Evolutionary conservation across 2,888 invertebrate species (phyloP), one percentile per base, ranked within the genome.

Genomic region (Caenorhabditis uteleia): DNA sequence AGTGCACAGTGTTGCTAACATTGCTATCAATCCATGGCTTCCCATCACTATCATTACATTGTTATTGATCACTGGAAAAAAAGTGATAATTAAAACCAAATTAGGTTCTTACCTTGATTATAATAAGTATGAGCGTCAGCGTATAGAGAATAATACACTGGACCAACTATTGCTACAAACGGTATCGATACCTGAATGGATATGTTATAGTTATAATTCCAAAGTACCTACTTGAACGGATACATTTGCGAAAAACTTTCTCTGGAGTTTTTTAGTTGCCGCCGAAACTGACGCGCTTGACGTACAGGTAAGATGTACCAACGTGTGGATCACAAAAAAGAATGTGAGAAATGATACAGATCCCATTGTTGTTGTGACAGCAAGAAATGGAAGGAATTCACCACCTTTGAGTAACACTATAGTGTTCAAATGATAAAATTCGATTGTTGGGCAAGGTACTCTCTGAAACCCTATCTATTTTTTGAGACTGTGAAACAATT

Each of bases 381-480:
- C 43, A 21, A 23, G 38, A 16, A 60, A 54, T 27, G 60, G 53
- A 4, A 49, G 38, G 2, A 44, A n/a, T 25, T 60, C 54, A n/a
- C 50, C 60, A 20, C 54, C 49, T 27, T 43, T 46, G 14, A 60
- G 23, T 4, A 60, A 45, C 5, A 49, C 60, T 29, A 47, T 51
- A 10, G 51, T 45, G 25, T 48, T 51, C 3, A 29, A 20, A 8
- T 48, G 34, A 31, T 27, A 54, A 31, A 60, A 60, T 25, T 59
- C 59, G 18, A 53, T 43, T 8, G 59, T 59, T 12, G 59, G 59
- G 18, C 59, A 59, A 8, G 51, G 53, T 14, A 53, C 48, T 21
- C 48, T 25, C 51, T 57, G 57, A 36, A 47, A 20, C 10, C 10
- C 10, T 36, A 45, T 47, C n/a, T 34, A 14, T 34, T 34, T 34